phyloP scores from a whole-genome alignment of 2,888 invertebrate species.

The Epiblema foenella region DNA sequence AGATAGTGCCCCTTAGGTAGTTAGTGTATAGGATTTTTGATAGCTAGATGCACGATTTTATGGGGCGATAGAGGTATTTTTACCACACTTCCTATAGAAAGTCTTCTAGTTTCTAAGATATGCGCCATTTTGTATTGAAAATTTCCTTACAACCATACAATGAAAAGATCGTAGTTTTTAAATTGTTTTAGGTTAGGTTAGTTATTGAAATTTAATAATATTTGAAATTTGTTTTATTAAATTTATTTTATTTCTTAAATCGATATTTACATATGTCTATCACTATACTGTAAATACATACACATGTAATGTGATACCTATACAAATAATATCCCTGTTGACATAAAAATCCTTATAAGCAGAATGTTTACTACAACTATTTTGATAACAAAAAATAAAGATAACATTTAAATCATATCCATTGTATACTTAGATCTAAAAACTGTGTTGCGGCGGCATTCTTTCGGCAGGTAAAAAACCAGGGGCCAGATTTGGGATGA shows the following conservation, averaged over 20 bases:
- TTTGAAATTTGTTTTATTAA: constrained; percentile 18
- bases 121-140: no score
- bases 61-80: no score
- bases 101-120: no score
- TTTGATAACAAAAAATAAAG: constrained; percentile 1
- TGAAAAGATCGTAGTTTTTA: no score
- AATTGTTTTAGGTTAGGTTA: no score
- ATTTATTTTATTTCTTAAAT: constrained; percentile 45
- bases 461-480: not conserved
- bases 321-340: constrained; percentile 13
- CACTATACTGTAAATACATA: constrained; percentile 34
- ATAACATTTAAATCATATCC: not conserved
- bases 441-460: not conserved
- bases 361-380: not conserved
- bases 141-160: no score
- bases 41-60: no score
- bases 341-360: constrained; percentile 16
- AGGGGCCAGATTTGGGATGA: not conserved
- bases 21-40: no score
- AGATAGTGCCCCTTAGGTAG: no score
- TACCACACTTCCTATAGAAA: no score
- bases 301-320: constrained; percentile 23
- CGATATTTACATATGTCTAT: constrained; percentile 50
- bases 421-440: not conserved
- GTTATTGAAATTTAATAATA: not conserved